These are phyloP conservation scores for Diploscapter pachys DNA, from an alignment of 1,140 invertebrate species.

Conservation along the genomic window DNA sequence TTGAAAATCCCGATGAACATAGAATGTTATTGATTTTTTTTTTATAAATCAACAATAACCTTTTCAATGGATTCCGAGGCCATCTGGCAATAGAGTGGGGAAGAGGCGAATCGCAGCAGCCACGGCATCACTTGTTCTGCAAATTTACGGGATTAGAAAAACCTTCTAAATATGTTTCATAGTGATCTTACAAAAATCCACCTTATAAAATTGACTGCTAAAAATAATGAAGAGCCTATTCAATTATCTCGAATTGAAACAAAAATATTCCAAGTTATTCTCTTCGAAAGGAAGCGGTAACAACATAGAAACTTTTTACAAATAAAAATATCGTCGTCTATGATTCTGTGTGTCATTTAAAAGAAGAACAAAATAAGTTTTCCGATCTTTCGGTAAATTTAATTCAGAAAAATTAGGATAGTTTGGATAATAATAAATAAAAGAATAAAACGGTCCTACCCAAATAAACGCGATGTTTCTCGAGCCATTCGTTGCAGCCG, in stretches of 20 bases:
- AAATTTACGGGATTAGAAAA: conserved; percentile 3
- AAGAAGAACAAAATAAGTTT: not conserved
- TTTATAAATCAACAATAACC: conserved; percentile 6
- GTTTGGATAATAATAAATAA: not conserved
- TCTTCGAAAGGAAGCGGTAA: no score
- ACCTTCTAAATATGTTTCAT: no score
- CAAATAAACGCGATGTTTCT: conserved; percentile 76
- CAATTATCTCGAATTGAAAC: no score
- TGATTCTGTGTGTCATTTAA: not conserved
- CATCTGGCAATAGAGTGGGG: conserved; percentile 26
- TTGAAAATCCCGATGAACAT: no score
- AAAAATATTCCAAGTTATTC: no score
- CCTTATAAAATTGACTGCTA: no score
- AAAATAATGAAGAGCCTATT: no score
- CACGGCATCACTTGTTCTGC: conserved; percentile 37
- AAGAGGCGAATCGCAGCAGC: conserved; percentile 24
- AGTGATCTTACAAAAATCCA: no score
- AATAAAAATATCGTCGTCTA: no score
- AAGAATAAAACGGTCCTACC: conserved; percentile 60
- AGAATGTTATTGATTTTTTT: not conserved
- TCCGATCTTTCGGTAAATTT: conserved; percentile 3
- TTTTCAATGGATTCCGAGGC: conserved; percentile 12
- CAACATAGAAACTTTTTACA: no score
- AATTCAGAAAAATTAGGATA: not conserved
- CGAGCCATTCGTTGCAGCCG: conserved; percentile 91